Evolutionary conservation across 2,113 vertebrate species (phyloP).

Genomic region (Chloropsis cyanopogon): DNA sequence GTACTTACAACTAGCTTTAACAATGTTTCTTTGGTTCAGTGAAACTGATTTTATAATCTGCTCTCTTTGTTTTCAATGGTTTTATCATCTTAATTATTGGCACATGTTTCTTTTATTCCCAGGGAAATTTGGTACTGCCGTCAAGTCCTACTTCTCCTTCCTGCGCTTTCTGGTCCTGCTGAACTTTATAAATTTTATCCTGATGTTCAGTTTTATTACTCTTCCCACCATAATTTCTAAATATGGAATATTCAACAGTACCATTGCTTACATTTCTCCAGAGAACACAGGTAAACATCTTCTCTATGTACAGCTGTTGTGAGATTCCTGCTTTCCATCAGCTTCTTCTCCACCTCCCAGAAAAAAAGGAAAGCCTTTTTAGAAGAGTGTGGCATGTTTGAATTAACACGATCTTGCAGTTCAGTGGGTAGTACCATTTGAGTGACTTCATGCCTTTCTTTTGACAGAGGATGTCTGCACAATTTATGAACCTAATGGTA

Average conservation of each 20-base stretch:
- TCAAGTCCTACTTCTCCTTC: conserved; percentile 95
- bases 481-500: conserved; percentile 66
- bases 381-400: not conserved
- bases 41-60: conserved; percentile 33
- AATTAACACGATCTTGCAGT: not conserved
- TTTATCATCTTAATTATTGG: not conserved
- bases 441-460: not conserved
- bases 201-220: conserved; percentile 88
- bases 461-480: conserved; percentile 78
- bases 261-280: conserved; percentile 18
- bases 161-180: conserved; percentile 91
- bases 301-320: not conserved
- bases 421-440: not conserved
- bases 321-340: not conserved
- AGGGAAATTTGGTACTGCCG: conserved; percentile 94
- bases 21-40: not conserved
- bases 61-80: not conserved
- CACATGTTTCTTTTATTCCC: not conserved
- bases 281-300: conserved; percentile 58
- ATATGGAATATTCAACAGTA: conserved; percentile 75
- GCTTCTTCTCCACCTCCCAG: not conserved
- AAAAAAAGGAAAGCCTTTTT: not conserved
- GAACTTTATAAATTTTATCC: conserved; percentile 86
- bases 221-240: conserved; percentile 79
- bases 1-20: not conserved